Base-by-base conservation (phyloP, 2,888 invertebrate genomes). In the Lycophotia porphyrea region DNA sequence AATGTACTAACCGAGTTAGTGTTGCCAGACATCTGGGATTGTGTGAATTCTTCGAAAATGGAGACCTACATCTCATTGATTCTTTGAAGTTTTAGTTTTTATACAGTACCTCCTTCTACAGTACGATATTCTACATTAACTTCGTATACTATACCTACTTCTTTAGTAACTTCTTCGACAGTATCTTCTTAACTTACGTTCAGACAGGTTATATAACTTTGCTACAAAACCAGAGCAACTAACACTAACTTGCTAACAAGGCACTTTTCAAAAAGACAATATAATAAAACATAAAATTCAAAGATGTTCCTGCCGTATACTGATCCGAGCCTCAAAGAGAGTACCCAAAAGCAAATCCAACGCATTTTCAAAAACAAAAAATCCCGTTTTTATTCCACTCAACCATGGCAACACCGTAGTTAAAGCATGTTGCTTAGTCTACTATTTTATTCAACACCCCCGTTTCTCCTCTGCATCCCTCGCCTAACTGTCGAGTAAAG, bases 361-460 rank as follows among this genome's bases (percentile, higher is more conserved):
- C 31, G 31, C 58, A 58, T 9, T 58, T 31, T 18, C 9, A 8
- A 15, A 36, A 75, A 55, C 11, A 31, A 5, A 52, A 52, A 36
- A 27, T 27, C 27, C 24, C 3, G 0, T 21, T 24, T 76, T 52
- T 39, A 49, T 67, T 58, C 27, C 34, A n/a, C 47, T 70, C 11
- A 15, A 66, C 47, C 36, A 60, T 18, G 72, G 74, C 77, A 82
- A 87, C 78, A 81, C 67, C 44, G 73, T 82, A 84, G 82, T 88
- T 86, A 86, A 81, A 72, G 84, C 81, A 79, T 78, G 79, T 87
- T 89, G 82, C 86, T 87, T 87, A 82, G 76, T 86, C 79, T 79
- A 81, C 87, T 91, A 85, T 89, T 90, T 92, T 91, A 92, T 91
- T 91, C 89, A 91, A 77, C 77, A 67, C 67, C 73, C 72, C 75